A percentile compares a stretch with the other conserved stretches of the same genome.
phyloP scores from a whole-genome alignment of 2,888 invertebrate genomes.

The Drosophila eohydei region DNA sequence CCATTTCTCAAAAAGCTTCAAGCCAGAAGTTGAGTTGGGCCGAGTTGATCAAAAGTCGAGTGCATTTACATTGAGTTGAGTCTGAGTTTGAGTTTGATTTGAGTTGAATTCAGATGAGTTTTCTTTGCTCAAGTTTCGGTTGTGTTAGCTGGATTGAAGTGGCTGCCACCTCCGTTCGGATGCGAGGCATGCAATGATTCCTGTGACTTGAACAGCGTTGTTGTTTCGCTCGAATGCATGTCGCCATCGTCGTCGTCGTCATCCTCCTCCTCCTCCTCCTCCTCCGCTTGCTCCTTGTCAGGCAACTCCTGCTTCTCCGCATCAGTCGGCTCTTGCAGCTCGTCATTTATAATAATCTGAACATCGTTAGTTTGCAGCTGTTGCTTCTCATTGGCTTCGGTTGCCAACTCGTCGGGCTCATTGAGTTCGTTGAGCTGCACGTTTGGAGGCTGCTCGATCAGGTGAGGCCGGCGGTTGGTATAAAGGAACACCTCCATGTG shows the following conservation, averaged over 20 bases:
- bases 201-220: conserved; percentile 67
- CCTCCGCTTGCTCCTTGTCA: not conserved
- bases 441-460: conserved; percentile 27
- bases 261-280: conserved; percentile 2
- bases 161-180: conserved; percentile 45
- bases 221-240: conserved; percentile 69
- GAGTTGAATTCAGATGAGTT: conserved; percentile 7
- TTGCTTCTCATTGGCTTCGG: conserved; percentile 6
- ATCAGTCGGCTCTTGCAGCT: conserved; percentile 23
- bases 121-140: conserved; percentile 22
- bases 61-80: conserved; percentile 17
- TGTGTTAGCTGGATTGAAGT: conserved; percentile 42
- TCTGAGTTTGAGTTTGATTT: conserved; percentile 7
- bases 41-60: conserved; percentile 19
- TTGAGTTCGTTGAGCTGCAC: not conserved
- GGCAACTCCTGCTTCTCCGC: not conserved
- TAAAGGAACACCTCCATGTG: conserved; percentile 96
- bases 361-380: not conserved
- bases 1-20: conserved; percentile 47
- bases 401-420: conserved; percentile 27
- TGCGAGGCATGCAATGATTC: conserved; percentile 52
- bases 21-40: conserved; percentile 4
- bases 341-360: not conserved
- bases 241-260: conserved; percentile 58
- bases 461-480: conserved; percentile 66